Evolutionary conservation across 2,113 vertebrate genomes (phyloP), one percentile per base, ranked within the genome.

Genomic region (Spea bombifrons): DNA sequence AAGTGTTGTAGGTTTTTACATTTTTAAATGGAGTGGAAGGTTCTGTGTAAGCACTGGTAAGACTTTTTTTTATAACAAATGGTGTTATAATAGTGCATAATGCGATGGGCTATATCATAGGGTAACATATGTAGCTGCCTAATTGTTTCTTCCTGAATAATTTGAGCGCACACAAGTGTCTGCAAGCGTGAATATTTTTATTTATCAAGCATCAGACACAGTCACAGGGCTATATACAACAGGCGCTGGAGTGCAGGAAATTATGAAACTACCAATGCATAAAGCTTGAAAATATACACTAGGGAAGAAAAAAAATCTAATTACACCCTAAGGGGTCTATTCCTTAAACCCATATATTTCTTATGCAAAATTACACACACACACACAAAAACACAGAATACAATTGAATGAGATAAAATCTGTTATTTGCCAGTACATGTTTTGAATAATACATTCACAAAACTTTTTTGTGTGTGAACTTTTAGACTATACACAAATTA

Each of bases 111-210:
- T 61, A 10, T 47, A 70, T 76, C 66, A 61, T 43, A 53, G 55
- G 66, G 75, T 61, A 70, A 59, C 75, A 76, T 76, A 59, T 76
- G 75, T 70, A 49, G 53, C 53, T 55, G 66, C 59, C 55, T 76
- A 76, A 76, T 76, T 76, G 75, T 66, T 48, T 76, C 67, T 47
- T 52, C 61, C 46, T 76, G 75, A 69, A 76, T 76, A 76, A 76
- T 76, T 76, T 76, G 66, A 76, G 57, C 65, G 50, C 50, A 47
- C 65, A 76, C 66, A 68, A 68, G 75, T 76, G 75, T 45, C 57
- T 76, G 53, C 8, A 44, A 48, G 17, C 53, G 69, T 76, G 66
- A 69, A 69, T 76, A 76, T 76, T 61, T 70, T 61, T 69, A 70
- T 49, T 70, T 59, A 59, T 7, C 69, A 55, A 70, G 55, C 45